A percentile compares a stretch with the other conserved stretches of the same genome.
Conservation (phyloP, 2,113 vertebrate genomes). For the Procavia capensis region DNA sequence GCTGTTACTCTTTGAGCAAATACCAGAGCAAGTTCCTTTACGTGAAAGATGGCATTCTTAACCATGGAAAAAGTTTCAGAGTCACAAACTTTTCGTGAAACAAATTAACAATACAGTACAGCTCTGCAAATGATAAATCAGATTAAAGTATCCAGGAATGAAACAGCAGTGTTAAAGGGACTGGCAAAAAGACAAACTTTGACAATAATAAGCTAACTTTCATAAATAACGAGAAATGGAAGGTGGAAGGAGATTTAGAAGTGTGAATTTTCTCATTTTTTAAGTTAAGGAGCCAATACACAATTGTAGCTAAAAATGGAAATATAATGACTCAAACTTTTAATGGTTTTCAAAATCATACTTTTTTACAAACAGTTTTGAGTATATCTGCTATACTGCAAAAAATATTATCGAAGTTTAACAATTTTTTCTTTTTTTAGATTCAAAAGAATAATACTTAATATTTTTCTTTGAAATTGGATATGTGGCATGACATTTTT, state of each 20-base stretch:
- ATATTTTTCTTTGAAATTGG: slow-evolving; percentile 13
- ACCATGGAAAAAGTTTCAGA: background rate
- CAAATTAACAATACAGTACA: background rate
- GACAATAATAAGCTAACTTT: background rate
- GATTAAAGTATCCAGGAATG: background rate
- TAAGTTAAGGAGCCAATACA: background rate
- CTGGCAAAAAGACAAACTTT: background rate
- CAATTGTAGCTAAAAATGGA: background rate
- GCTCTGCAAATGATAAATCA: background rate
- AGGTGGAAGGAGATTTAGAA: background rate
- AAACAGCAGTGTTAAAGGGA: background rate
- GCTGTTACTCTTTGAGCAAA: too few species aligned
- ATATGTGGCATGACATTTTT: background rate
- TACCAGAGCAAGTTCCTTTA: background rate
- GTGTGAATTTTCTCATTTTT: background rate
- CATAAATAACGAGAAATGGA: background rate
- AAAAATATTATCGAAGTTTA: background rate
- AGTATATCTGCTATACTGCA: background rate
- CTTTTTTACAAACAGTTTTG: background rate
- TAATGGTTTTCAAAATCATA: background rate
- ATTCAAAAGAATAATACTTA: slow-evolving; percentile 13
- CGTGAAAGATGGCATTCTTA: background rate
- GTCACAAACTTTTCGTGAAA: background rate
- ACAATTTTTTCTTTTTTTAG: background rate
- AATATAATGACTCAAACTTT: background rate